Evolutionary conservation across 64 coral and sea anemone genomes (phyloP).

Genomic region (Catalaphyllia jardinei): DNA sequence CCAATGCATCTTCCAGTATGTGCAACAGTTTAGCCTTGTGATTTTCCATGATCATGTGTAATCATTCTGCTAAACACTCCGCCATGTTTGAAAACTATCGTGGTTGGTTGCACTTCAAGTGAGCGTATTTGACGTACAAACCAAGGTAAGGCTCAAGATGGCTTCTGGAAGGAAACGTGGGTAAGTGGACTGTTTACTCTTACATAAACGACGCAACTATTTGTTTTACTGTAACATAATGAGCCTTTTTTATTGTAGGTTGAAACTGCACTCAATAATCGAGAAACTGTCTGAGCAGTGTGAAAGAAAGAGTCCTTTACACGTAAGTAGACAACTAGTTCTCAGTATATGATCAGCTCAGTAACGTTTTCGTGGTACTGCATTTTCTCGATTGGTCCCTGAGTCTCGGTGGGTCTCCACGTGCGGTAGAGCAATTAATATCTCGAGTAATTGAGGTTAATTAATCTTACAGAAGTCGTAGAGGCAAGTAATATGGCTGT

Average conservation of each 20-base stretch:
- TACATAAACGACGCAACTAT: neutral
- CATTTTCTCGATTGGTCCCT: no score
- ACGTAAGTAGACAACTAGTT: neutral
- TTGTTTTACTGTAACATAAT: neutral
- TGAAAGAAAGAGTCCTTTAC: slow-evolving; percentile 33
- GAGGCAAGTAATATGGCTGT: no score
- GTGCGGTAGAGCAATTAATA: no score
- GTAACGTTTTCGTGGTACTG: no score
- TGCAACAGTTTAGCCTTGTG: slow-evolving; percentile 66
- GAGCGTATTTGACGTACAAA: neutral
- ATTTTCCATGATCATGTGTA: slow-evolving; percentile 15
- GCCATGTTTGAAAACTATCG: slow-evolving; percentile 14
- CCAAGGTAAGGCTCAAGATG: neutral
- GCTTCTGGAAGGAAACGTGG: slow-evolving; percentile 1
- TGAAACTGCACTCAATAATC: slow-evolving; percentile 48
- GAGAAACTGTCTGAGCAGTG: slow-evolving; percentile 43
- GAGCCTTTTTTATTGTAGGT: neutral
- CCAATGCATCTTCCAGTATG: slow-evolving; percentile 80
- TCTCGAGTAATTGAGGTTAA: no score
- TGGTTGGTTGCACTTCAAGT: neutral
- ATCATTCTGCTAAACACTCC: neutral
- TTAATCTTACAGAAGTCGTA: no score
- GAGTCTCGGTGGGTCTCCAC: no score
- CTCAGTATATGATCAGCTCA: no score
- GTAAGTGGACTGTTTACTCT: neutral